Evolutionary conservation across 2,113 vertebrate genomes (phyloP).

Genomic region (Triplophysa siluroides): DNA sequence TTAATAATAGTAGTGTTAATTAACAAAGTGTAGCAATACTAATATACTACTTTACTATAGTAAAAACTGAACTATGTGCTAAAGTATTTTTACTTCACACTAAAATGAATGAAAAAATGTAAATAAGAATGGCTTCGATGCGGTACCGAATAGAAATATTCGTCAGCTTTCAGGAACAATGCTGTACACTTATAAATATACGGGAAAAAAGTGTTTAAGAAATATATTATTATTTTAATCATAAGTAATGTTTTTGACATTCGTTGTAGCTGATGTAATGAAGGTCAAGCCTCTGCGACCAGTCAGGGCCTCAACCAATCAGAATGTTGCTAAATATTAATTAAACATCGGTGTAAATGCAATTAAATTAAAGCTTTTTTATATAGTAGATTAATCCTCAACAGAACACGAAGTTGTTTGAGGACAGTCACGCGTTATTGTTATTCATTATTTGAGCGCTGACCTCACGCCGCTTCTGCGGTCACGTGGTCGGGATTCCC

Average conservation of each 20-base stretch:
- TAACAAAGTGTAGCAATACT: no score
- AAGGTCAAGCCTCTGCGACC: background rate
- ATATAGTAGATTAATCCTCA: no score
- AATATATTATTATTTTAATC: no score
- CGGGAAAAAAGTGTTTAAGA: no score
- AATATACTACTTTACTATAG: no score
- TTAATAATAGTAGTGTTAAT: no score
- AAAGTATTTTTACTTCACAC: no score
- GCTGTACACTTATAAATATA: background rate
- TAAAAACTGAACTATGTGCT: no score
- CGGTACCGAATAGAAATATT: background rate
- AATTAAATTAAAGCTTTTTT: no score
- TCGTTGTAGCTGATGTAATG: background rate
- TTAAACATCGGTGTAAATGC: background rate
- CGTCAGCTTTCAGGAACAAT: background rate
- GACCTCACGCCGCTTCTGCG: background rate
- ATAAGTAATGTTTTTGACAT: no score
- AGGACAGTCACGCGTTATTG: background rate
- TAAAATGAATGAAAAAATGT: no score
- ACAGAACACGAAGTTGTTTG: background rate
- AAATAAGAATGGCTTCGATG: no score
- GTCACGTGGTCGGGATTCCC: conserved; percentile 41
- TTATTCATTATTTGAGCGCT: background rate
- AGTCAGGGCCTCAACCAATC: background rate
- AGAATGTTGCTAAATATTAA: background rate